Conservation (phyloP, 2,888 invertebrate species). For the Artemia sinica region DNA sequence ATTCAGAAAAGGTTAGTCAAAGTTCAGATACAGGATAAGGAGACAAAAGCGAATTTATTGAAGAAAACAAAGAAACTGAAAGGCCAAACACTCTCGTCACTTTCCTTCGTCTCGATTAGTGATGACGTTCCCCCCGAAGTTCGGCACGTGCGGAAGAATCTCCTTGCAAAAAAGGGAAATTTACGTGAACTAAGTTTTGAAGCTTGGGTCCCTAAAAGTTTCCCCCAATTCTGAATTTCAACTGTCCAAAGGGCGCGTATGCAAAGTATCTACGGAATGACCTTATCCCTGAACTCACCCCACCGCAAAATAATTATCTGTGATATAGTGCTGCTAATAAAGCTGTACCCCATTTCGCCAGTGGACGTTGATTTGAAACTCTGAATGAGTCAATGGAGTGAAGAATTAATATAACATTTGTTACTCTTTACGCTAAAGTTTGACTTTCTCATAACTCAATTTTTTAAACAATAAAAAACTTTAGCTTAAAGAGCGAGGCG, state of each 20-base stretch:
- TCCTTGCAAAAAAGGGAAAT: not conserved
- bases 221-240: not conserved
- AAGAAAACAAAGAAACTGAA: constrained; percentile 4
- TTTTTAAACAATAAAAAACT: too few species aligned
- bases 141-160: not conserved
- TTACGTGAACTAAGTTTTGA: not conserved
- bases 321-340: not conserved
- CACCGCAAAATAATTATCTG: not conserved
- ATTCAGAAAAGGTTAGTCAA: too few species aligned
- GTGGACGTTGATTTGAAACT: not conserved
- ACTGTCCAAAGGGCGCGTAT: not conserved
- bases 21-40: not conserved
- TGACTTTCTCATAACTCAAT: too few species aligned
- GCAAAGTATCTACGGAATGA: not conserved
- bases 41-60: not conserved
- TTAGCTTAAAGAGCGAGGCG: too few species aligned
- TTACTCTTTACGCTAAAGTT: too few species aligned
- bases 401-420: not conserved
- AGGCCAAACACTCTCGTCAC: not conserved
- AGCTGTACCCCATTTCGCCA: not conserved
- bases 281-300: too few species aligned
- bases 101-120: not conserved
- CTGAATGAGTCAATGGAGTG: not conserved
- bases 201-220: not conserved
- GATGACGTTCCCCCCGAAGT: constrained; percentile 6